Evolutionary conservation across 2,113 vertebrate species (phyloP).

Genomic region (Gadus chalcogrammus): DNA sequence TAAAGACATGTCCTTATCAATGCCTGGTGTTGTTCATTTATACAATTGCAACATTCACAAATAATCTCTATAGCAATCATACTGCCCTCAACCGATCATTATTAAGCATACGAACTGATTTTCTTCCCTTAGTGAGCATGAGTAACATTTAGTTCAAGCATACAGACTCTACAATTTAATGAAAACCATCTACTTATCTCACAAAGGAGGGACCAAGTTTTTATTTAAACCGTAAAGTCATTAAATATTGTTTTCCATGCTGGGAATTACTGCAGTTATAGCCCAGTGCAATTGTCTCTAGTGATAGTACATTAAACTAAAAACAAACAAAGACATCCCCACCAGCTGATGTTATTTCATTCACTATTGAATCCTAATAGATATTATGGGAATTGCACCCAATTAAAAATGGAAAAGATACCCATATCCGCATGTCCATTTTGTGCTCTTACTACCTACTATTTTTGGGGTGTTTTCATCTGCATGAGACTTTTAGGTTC

Average conservation of each 20-base stretch:
- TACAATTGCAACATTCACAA: constrained; percentile 53
- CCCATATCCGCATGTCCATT: not conserved
- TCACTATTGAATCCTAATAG: not conserved
- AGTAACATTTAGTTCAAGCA: too few species aligned
- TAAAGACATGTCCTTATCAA: not conserved
- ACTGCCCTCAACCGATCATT: too few species aligned
- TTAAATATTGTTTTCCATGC: constrained; percentile 27
- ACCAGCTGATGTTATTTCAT: not conserved
- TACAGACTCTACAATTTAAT: constrained; percentile 57
- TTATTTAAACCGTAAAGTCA: constrained; percentile 37
- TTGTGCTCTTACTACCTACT: not conserved
- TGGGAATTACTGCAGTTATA: too few species aligned
- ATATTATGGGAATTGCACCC: not conserved
- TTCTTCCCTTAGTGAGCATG: too few species aligned
- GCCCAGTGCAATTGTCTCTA: too few species aligned
- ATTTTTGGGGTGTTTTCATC: not conserved
- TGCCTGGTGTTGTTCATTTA: constrained; percentile 29
- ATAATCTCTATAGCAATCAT: too few species aligned
- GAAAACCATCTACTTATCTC: too few species aligned
- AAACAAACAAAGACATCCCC: too few species aligned
- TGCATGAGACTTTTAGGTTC: not conserved
- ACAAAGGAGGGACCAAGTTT: too few species aligned
- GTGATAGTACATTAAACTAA: too few species aligned
- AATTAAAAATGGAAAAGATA: not conserved
- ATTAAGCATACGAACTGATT: too few species aligned